A percentile compares a stretch with the other conserved stretches of the same genome.
Evolutionary conservation across 2,113 vertebrate species (phyloP).

Genomic region (Crotalus horridus): DNA sequence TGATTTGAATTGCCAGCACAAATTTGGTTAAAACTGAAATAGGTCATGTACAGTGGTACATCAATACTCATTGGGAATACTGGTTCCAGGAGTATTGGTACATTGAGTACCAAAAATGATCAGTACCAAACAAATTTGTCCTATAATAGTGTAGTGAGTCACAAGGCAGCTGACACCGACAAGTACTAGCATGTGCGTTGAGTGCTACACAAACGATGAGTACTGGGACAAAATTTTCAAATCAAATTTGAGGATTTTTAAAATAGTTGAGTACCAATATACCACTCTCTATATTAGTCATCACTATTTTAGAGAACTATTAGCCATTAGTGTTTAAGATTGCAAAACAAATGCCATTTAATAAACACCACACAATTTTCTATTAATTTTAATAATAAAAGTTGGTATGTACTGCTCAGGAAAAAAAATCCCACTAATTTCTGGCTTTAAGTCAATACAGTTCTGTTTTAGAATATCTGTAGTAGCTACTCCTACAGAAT

Average conservation of each 20-base stretch:
- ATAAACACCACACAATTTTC: slow-evolving; percentile 50
- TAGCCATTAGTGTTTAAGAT: slow-evolving; percentile 55
- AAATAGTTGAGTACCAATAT: too few relatives aligned
- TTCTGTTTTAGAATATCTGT: background rate
- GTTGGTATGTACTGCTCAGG: slow-evolving; percentile 8
- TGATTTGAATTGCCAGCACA: slow-evolving; percentile 68
- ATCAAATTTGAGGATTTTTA: too few relatives aligned
- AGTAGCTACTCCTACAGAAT: too few relatives aligned
- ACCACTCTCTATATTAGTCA: slow-evolving; percentile 44
- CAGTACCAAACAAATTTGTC: too few relatives aligned
- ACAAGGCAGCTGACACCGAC: too few relatives aligned
- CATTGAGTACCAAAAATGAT: too few relatives aligned
- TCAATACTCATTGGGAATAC: too few relatives aligned
- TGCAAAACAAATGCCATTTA: slow-evolving; percentile 61
- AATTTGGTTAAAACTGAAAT: slow-evolving; percentile 65
- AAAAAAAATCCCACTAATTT: background rate
- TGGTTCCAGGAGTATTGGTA: too few relatives aligned
- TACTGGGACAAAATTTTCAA: too few relatives aligned
- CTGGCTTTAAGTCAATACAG: background rate
- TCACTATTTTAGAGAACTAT: slow-evolving; percentile 61
- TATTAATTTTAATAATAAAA: slow-evolving; percentile 33
- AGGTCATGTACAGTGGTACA: slow-evolving; percentile 51
- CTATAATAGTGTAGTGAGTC: too few relatives aligned
- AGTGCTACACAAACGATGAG: too few relatives aligned
- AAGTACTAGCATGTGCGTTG: too few relatives aligned